Evolutionary conservation across 2,113 vertebrate genomes (phyloP), one percentile per base, ranked within the genome.

Genomic region (Cyprinodon brontotheroides): DNA sequence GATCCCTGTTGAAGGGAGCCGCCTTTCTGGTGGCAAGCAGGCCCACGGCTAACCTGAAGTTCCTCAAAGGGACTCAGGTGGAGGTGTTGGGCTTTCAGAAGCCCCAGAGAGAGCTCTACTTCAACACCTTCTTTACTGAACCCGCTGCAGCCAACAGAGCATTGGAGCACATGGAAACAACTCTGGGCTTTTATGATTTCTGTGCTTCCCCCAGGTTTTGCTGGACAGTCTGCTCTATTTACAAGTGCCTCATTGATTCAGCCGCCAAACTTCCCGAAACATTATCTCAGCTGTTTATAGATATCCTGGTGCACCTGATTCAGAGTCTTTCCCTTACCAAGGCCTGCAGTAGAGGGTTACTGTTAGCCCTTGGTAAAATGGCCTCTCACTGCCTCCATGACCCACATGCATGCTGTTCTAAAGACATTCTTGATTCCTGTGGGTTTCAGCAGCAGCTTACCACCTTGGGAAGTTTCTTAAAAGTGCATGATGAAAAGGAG

Each of bases 161-260:
- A 4, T 72, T 89, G 1, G 61, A 53, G 1, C 87, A 91, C 47
- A 90, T 94, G 79, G 91, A 94, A 68, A 85, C 69, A 59, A 92
- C 86, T 38, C 80, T 94, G 4, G 88, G 92, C 2, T 90, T 93
- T 61, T 90, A 92, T 48, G 88, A 92, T 15, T 69, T 94, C 73
- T 89, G 89, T 36, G 68, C 80, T 45, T 80, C 86, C 50, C 95
- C 95, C 1, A 83, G 81, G 14, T 95, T 94, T 72, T 95, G 94
- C 85, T 95, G 94, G 93, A 94, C 91, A 40, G 78, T 92, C 69
- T 90, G 89, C 71, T 91, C 76, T n/a, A 22, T 89, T 12, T 90
- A 91, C 61, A 87, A 87, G 47, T 59, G 61, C 29, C 83, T 82
- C 37, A 70, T 91, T 61, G 86, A 89, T 57, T 76, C 70, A 59